Base-by-base conservation (phyloP, 64 coral and sea anemone genomes). In the Pocillopora verrucosa region DNA sequence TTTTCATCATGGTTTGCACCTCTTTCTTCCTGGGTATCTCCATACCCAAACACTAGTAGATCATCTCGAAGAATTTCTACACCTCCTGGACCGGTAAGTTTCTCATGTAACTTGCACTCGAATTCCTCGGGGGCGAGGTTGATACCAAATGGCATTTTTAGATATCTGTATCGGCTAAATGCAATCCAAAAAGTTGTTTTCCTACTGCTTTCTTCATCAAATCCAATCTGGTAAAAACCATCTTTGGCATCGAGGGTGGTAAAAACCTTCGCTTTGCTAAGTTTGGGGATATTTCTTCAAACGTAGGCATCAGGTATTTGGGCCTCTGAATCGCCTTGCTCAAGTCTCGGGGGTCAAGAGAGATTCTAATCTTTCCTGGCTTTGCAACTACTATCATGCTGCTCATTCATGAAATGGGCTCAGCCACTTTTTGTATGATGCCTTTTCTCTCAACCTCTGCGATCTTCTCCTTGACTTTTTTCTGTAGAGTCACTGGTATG, bases 121-220 rank as follows among this genome's bases (percentile, higher is more conserved):
- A 88, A 92, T 79, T 92, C 91, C 59, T 82, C 92, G 15, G 86
- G 86, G 22, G 92, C 92, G 6, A 80, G 16, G 38, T 58, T 83
- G 65, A 93, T 79, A 19, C 76, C 86, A 78, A 93, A 89, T 36
- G 92, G 86, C 86, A 93, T 83, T n/a, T 86, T 25, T 20, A 89
- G 78, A 72, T 89, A 93, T 22, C 91, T 26, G 78, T 88, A 88
- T 69, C 69, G 16, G 14, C 86, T 77, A 67, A 93, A 88, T 20
- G 76, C 65, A 3, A 37, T 92, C 82, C 73, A 92, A 61, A 87
- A 92, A 34, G 80, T 79, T 5, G 87, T 89, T 19, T 74, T 17
- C 41, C 83, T 90, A 60, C 89, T 87, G 67, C 89, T 87, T 56
- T 61, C 65, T 72, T 92, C 83, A 17, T 92, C 73, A 4, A 87